These are phyloP conservation scores for Cariama cristata DNA, from an alignment of 2,113 vertebrate species.

Conservation along the genomic window DNA sequence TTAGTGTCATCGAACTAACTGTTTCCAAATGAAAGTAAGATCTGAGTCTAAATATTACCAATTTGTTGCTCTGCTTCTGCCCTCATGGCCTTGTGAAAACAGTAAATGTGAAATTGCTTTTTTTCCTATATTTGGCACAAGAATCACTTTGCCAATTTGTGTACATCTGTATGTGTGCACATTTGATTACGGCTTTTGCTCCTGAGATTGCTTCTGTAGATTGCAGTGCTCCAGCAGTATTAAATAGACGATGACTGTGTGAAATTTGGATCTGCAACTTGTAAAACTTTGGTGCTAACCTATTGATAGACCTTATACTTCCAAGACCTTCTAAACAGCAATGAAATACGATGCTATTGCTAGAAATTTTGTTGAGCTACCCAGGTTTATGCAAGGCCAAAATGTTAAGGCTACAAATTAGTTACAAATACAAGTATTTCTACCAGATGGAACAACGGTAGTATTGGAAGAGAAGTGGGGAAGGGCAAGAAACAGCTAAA, in stretches of 20 bases:
- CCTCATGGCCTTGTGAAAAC: not conserved
- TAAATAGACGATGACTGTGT: not conserved
- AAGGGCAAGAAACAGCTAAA: not conserved
- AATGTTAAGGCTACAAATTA: not conserved
- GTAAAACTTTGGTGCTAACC: not conserved
- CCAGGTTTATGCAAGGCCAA: not conserved
- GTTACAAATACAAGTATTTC: not conserved
- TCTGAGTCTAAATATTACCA: not conserved
- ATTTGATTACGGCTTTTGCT: not conserved
- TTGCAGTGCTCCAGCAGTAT: not conserved
- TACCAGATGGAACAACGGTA: not conserved
- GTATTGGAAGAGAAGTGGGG: not conserved
- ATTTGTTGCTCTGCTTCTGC: not conserved
- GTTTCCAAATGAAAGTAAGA: not conserved
- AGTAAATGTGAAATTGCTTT: not conserved
- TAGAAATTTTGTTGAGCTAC: not conserved
- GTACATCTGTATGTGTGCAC: not conserved
- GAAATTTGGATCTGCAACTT: not conserved
- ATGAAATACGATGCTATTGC: not conserved
- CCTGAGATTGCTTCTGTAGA: not conserved
- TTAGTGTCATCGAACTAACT: not conserved
- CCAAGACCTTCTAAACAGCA: not conserved
- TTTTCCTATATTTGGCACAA: not conserved
- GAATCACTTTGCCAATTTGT: not conserved
- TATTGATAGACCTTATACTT: not conserved